Conservation (phyloP, 2,113 vertebrate species). For the Columba livia region DNA sequence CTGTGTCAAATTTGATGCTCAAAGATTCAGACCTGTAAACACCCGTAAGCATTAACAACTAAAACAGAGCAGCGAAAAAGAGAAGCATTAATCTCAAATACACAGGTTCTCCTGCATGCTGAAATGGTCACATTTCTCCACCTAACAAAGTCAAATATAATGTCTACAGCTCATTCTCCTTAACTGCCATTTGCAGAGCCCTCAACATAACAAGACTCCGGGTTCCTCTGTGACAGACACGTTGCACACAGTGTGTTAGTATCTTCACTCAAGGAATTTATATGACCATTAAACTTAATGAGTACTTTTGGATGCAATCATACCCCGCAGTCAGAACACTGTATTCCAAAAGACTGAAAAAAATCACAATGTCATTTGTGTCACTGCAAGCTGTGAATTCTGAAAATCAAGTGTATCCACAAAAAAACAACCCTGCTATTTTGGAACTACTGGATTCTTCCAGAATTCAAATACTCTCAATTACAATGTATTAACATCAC, state of each 20-base stretch:
- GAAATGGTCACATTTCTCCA: not conserved
- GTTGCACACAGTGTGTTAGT: not conserved
- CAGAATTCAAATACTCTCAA: not conserved
- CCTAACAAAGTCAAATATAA: not conserved
- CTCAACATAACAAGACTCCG: not conserved
- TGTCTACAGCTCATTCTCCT: not conserved
- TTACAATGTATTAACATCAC: not conserved
- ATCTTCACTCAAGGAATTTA: not conserved
- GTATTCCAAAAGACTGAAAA: not conserved
- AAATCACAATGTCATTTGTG: not conserved
- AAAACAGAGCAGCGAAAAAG: not conserved
- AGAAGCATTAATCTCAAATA: not conserved
- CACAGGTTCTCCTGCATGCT: accelerated
- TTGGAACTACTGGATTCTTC: not conserved
- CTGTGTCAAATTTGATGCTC: not conserved
- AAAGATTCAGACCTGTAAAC: not conserved
- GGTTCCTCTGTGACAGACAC: accelerated
- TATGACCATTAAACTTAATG: not conserved
- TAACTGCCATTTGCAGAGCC: not conserved
- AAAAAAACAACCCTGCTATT: not conserved
- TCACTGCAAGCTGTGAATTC: not conserved
- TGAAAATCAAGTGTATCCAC: not conserved
- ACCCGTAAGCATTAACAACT: not conserved
- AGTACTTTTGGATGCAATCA: not conserved
- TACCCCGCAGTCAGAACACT: not conserved